Percentiles rank a stretch among this genome's conserved stretches.
Evolutionary conservation across 2,113 vertebrate genomes (phyloP).

Genomic region (Picathartes gymnocephalus): DNA sequence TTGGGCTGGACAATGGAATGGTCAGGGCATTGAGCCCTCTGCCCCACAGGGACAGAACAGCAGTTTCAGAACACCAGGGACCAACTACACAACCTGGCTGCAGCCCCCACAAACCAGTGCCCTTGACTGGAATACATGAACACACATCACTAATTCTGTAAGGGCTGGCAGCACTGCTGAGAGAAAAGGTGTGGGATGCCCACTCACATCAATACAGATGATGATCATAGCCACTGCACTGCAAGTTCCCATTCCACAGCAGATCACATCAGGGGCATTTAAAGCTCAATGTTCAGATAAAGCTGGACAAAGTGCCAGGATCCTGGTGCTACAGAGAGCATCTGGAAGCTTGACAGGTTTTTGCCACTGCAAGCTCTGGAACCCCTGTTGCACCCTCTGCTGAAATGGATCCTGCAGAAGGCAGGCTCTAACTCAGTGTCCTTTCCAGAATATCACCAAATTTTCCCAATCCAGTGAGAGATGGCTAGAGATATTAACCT

Average conservation of each 20-base stretch:
- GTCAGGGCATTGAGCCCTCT: neutral
- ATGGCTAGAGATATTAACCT: neutral
- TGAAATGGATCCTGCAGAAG: neutral
- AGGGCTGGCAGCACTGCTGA: neutral
- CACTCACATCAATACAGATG: neutral
- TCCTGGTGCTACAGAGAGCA: neutral
- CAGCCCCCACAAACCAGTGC: neutral
- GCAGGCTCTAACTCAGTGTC: neutral
- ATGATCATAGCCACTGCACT: neutral
- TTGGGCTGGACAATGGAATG: neutral
- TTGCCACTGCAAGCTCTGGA: neutral
- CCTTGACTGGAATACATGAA: neutral
- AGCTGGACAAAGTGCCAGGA: neutral
- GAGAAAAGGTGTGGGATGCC: neutral
- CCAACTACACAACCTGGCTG: neutral
- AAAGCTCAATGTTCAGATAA: neutral
- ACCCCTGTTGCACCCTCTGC: accelerated
- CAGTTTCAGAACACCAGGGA: neutral
- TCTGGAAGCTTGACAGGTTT: neutral
- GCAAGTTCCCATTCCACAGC: neutral
- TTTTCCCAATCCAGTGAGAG: neutral
- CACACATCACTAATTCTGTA: neutral
- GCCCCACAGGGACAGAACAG: neutral
- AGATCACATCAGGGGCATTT: neutral
- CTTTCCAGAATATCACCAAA: neutral